A percentile compares a stretch with the other conserved stretches of the same genome.
These are phyloP conservation scores for Artibeus jamaicensis DNA, from an alignment of 2,797 vertebrate species.

Conservation along the genomic window DNA sequence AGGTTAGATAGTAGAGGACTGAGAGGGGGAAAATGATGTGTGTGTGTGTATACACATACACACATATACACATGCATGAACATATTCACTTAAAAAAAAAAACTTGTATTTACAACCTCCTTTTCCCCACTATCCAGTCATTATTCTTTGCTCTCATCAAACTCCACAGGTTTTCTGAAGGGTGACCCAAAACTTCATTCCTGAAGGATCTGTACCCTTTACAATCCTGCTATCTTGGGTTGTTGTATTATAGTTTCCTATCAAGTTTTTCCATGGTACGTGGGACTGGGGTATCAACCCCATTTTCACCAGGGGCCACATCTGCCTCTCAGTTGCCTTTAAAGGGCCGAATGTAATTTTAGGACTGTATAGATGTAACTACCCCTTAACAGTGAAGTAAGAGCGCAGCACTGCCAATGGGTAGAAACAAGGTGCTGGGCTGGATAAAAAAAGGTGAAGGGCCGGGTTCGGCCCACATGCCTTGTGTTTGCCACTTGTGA, in stretches of 20 bases:
- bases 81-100: background rate
- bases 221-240: background rate
- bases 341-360: no score
- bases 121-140: background rate
- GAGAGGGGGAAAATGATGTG: no score
- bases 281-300: no score
- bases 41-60: background rate
- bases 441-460: no score
- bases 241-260: background rate
- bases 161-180: background rate
- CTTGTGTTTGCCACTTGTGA: no score
- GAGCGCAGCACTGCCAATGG: no score
- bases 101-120: background rate
- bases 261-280: background rate
- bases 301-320: no score
- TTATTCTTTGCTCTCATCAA: background rate
- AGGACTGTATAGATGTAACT: no score
- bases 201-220: background rate
- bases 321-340: no score
- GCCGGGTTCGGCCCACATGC: no score
- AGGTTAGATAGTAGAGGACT: background rate
- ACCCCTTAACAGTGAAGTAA: no score
- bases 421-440: no score
- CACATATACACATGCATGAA: background rate
- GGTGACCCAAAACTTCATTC: background rate